Base-by-base conservation (phyloP, 2,888 invertebrate genomes). In the Thysanoteuthis rhombus region DNA sequence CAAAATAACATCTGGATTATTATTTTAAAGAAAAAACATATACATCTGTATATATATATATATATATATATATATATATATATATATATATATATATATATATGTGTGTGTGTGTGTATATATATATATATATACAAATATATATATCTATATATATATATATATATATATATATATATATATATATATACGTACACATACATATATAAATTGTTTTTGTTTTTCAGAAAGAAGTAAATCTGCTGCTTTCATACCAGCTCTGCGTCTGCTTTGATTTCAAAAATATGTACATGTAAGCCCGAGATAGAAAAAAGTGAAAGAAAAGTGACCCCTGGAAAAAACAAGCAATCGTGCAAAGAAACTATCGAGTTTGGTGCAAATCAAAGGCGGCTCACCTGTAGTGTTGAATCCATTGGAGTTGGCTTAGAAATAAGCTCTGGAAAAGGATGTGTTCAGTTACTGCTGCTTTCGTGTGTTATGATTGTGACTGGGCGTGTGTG, bases 391-490 rank as follows among this genome's bases (percentile, higher is more conserved):
- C 75, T 75, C 75, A 75, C 75, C 75, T 75, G 75, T 75, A 75
- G 75, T 75, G 75, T 75, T 75, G 75, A 75, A 75, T 75, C 75
- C 75, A 75, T 75, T n/a, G 75, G n/a, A 75, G 75, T 75, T n/a
- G n/a, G 75, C n/a, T 75, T n/a, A 75, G n/a, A 36, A 75, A 75
- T 75, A 75, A 75, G n/a, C 75, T 75, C 75, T 36, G n/a, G 25
- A 75, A n/a, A 75, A 75, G 75, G 75, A 75, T 75, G 75, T 75
- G 75, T 12, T 75, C 75, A 75, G 75, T 36, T 75, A 36, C 75
- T 75, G 75, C 75, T 75, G 75, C 75, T n/a, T 75, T 75, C 36
- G 75, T 75, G 75, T 19, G 75, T n/a, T n/a, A n/a, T 16, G 12
- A n/a, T 19, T n/a, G 75, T 75, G 75, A 36, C 36, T 75, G 75